Evolutionary conservation across 2,888 invertebrate genomes (phyloP), one percentile per base, ranked within the genome.

Genomic region (Tetrapedia diversipes): DNA sequence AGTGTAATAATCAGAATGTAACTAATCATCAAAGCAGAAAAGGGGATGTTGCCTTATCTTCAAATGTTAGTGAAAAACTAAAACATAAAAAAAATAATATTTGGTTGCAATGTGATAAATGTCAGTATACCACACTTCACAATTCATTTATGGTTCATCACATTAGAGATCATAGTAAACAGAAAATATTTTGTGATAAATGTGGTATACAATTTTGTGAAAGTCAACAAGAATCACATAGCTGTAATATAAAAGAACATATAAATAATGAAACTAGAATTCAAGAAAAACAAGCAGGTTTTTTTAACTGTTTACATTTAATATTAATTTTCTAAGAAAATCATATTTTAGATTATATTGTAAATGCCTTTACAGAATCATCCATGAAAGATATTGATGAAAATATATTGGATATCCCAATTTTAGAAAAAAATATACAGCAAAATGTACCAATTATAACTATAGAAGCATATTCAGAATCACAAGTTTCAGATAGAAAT

Each of bases 91-190:
- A 66, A 27, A 69, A 41, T 45, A 69, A 79, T 11, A 77, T 84
- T 60, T 90, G 89, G 90, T 77, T 92, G 82, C 91, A 90, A 75
- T 92, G 92, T 65, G 88, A 92, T 71, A 89, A 89, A 59, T 92
- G 92, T 76, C 86, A 87, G 81, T 92, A 91, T 68, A 91, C 91
- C 0, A 92, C 92, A 0, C 83, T 80, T 19, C 88, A 88, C 54
- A 88, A 90, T 69, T 86, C 89, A 6, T 91, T 90, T 64, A 88
- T 89, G 87, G 82, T 88, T 4, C 86, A 89, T 74, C 92, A 91
- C 64, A 81, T 89, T 41, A 87, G 86, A 43, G 85, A 88, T 66
- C 88, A 88, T 14, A 77, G 72, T 4, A 87, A 88, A 41, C 83
- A 86, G 51, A 86, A 82, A 56, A 19, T 56, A n/a, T 66, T 65